phyloP scores from a whole-genome alignment of 2,888 invertebrate genomes.

The Cheilosia vulpina region DNA sequence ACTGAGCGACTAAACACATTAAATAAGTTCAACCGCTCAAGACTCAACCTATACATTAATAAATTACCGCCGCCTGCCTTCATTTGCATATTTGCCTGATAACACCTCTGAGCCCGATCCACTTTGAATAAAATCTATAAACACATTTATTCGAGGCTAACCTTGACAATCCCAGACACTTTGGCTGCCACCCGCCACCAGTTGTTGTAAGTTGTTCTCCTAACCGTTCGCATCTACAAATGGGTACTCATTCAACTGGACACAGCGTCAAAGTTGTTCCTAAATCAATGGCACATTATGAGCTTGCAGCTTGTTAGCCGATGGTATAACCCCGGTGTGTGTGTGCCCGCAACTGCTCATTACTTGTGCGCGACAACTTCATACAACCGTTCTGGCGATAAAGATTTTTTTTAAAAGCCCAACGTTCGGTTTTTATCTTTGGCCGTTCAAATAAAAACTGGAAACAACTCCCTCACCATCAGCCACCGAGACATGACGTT shows the following conservation, averaged over 20 bases:
- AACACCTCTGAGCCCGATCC: constrained; percentile 5
- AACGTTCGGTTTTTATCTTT: constrained; percentile 42
- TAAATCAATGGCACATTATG: constrained; percentile 56
- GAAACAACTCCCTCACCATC: constrained; percentile 71
- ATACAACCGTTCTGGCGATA: constrained; percentile 41
- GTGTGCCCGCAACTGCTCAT: constrained; percentile 37
- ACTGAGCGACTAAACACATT: not conserved
- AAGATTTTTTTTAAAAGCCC: constrained; percentile 30
- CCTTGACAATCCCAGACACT: constrained; percentile 46
- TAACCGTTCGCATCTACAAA: constrained; percentile 14
- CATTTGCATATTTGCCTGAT: constrained; percentile 38
- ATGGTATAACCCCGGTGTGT: no score
- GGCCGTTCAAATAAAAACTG: constrained; percentile 61
- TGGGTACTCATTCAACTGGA: constrained; percentile 28
- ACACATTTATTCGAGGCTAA: constrained; percentile 6
- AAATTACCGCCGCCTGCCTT: constrained; percentile 5
- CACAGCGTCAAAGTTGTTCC: constrained; percentile 39
- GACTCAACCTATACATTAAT: constrained; percentile 4
- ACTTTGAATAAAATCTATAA: constrained; percentile 31
- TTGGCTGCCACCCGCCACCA: not conserved
- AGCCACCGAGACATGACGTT: constrained; percentile 62
- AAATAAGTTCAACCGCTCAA: not conserved
- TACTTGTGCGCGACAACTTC: constrained; percentile 68
- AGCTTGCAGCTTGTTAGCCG: constrained; percentile 4
- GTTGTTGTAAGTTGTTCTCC: constrained; percentile 22